phyloP scores from a whole-genome alignment of 2,888 invertebrate genomes.

The Drosophila rellima region DNA sequence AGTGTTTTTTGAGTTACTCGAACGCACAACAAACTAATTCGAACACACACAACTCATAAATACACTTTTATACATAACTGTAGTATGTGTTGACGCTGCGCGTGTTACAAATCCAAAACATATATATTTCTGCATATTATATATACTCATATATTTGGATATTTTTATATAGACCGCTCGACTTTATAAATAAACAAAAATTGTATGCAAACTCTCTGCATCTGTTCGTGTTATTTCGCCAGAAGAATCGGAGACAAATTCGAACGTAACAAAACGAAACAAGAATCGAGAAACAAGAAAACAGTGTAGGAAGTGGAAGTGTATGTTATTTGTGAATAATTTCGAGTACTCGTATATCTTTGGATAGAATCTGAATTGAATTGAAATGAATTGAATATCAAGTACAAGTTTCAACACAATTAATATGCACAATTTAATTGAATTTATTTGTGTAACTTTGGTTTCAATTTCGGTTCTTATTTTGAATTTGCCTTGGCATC shows the following conservation, averaged over 20 bases:
- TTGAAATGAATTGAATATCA: slow-evolving; percentile 38
- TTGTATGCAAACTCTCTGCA: slow-evolving; percentile 40
- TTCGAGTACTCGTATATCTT: slow-evolving; percentile 18
- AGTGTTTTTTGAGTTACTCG: slow-evolving; percentile 53
- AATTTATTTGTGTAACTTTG: slow-evolving; percentile 68
- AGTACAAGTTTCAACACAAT: slow-evolving; percentile 56
- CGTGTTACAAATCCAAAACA: slow-evolving; percentile 63
- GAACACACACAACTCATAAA: slow-evolving; percentile 25
- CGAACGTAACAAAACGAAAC: slow-evolving; percentile 5
- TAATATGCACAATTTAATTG: slow-evolving; percentile 56
- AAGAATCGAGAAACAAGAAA: slow-evolving; percentile 12
- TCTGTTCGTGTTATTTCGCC: slow-evolving; percentile 31
- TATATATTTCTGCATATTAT: slow-evolving; percentile 12
- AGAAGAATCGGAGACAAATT: slow-evolving; percentile 16
- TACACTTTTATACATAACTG: slow-evolving; percentile 10
- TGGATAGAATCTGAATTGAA: slow-evolving; percentile 14
- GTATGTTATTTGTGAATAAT: slow-evolving; percentile 14
- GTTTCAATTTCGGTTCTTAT: slow-evolving; percentile 54
- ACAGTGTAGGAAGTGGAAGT: slow-evolving; percentile 31
- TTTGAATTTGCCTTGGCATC: slow-evolving; percentile 34
- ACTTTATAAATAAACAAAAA: slow-evolving; percentile 30
- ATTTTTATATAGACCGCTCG: slow-evolving; percentile 4
- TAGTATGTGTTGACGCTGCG: slow-evolving; percentile 43
- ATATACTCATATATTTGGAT: slow-evolving; percentile 30
- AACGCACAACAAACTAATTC: slow-evolving; percentile 21